These are phyloP conservation scores for Enchytraeus crypticus DNA, from an alignment of 2,888 invertebrate genomes.

Conservation along the genomic window DNA sequence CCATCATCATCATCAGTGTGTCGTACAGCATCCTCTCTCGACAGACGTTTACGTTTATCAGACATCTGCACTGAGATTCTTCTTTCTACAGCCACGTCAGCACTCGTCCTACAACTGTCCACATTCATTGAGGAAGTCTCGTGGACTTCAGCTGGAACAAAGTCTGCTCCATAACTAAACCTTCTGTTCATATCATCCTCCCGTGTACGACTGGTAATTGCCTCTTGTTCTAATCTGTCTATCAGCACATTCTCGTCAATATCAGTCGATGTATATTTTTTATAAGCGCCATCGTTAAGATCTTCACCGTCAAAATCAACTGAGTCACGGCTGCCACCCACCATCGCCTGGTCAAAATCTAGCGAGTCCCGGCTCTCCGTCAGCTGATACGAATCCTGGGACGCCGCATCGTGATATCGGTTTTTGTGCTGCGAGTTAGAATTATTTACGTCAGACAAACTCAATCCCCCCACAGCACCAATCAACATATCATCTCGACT, in stretches of 20 bases:
- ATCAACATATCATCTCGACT: background rate
- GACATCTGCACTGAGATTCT: background rate
- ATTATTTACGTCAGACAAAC: background rate
- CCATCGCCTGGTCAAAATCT: background rate
- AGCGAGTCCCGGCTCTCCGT: constrained; percentile 16
- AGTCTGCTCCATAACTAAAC: no score
- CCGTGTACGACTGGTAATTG: no score
- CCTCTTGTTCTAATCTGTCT: no score
- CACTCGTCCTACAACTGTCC: no score
- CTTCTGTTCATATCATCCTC: no score
- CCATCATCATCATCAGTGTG: no score
- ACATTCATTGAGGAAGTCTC: no score
- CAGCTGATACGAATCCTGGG: constrained; percentile 33
- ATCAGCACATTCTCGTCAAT: no score
- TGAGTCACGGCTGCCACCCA: constrained; percentile 10
- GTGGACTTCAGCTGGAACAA: no score
- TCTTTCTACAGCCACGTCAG: no score
- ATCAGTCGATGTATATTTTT: no score
- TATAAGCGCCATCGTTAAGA: no score
- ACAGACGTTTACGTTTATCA: background rate
- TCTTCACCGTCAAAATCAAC: constrained; percentile 5
- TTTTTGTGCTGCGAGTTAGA: background rate
- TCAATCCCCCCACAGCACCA: background rate
- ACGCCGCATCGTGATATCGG: constrained; percentile 22
- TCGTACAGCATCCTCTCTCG: background rate